Evolutionary conservation across 2,888 invertebrate genomes (phyloP), one percentile per base, ranked within the genome.

Genomic region (Endotricha flammealis): DNA sequence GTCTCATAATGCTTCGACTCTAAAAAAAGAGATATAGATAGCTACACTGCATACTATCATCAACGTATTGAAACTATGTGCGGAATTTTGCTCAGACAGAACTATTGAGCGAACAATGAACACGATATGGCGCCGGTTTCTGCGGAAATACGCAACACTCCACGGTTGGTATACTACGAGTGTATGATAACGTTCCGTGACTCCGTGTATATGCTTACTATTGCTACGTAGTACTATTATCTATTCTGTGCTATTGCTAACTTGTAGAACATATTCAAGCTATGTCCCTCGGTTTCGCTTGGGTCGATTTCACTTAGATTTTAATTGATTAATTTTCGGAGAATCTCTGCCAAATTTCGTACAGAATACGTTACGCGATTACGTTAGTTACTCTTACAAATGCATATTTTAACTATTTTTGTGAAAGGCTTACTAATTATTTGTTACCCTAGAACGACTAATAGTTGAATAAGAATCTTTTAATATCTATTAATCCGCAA

Each of bases 91-190:
- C 55, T 60, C 55, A 49, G 51, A 54, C 55, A 54, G 45, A 61
- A 62, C 59, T 53, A 52, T 57, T 50, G 53, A 51, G 47, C 50
- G 57, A 55, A 69, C 65, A 72, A 67, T 62, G 60, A 49, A 52
- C 51, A 53, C 46, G 61, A 56, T 55, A 59, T 7, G 23, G 12
- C 32, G 32, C 32, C 32, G 32, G 32, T 32, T 24, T 24, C 6
- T 10, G 13, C 32, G 32, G 32, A 32, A 32, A 32, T 24, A 7
- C 23, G 12, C 22, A 13, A 24, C 23, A 13, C 12, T 32, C 24
- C 22, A 12, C 24, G 8, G 23, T 9, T 23, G 32, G 32, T 13
- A 32, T 24, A 32, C 24, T 32, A 14, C 12, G 6, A 23, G 2
- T 6, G 20, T 20, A 20, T 20, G 20, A 20, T 20, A 20, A 20